These are phyloP conservation scores for Eunapius fragilis DNA, from an alignment of 37 sponge, comb jelly and placozoan genomes.

Conservation along the genomic window DNA sequence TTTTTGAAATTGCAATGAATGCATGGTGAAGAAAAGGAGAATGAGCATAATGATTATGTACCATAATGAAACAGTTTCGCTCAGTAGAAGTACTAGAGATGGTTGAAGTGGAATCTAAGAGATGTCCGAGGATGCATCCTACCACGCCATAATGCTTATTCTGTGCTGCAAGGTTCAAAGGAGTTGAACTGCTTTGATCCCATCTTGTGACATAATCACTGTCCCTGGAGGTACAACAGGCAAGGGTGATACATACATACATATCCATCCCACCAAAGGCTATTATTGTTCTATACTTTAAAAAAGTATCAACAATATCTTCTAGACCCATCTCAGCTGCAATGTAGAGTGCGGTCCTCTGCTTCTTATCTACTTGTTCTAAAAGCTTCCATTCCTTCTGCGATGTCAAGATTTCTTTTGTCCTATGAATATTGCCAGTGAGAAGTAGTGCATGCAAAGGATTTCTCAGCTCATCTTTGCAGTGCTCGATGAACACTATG, in stretches of 20 bases:
- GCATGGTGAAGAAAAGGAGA: too few species aligned
- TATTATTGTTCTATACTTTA: neutral
- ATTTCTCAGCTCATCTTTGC: neutral
- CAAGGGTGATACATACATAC: too few species aligned
- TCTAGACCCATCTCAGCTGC: neutral
- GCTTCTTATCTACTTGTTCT: neutral
- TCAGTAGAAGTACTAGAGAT: too few species aligned
- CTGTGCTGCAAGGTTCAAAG: neutral
- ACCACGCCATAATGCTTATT: neutral
- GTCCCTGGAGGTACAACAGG: too few species aligned
- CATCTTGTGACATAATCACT: neutral
- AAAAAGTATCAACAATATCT: neutral
- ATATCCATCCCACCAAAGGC: too few species aligned
- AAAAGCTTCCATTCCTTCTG: neutral
- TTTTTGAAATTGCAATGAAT: too few species aligned
- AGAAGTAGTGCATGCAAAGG: neutral
- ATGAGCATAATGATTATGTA: too few species aligned
- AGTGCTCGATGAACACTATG: too few species aligned
- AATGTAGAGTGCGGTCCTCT: neutral
- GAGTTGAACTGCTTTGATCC: neutral
- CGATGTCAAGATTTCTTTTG: neutral
- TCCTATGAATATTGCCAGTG: neutral
- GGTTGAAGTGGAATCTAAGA: neutral
- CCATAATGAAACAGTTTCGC: too few species aligned
- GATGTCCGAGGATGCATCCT: neutral